phyloP scores from a whole-genome alignment of 2,797 vertebrate genomes.

The Arnoldichthys spilopterus region DNA sequence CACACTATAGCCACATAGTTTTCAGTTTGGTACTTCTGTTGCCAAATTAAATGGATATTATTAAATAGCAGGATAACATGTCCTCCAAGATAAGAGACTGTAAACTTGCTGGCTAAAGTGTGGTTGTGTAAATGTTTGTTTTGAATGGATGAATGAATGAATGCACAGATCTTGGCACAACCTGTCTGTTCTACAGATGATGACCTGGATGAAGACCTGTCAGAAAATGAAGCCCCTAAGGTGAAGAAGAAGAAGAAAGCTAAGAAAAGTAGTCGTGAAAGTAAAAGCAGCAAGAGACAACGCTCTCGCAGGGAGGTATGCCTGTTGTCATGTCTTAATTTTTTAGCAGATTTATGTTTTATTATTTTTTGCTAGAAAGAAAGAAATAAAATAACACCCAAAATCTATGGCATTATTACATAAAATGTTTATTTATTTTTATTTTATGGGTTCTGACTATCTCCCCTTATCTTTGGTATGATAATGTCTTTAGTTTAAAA shows the following conservation, averaged over 20 bases:
- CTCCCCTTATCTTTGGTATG: no score
- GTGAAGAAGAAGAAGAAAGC: conserved; percentile 99
- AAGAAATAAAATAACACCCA: no score
- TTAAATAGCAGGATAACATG: no score
- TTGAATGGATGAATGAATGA: background rate
- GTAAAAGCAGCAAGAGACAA: conserved; percentile 92
- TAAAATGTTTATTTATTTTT: no score
- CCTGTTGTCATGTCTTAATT: conserved; percentile 2
- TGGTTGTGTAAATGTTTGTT: background rate
- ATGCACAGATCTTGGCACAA: background rate
- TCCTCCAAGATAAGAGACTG: background rate
- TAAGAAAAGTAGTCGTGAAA: conserved; percentile 90
- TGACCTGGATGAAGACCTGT: conserved; percentile 91
- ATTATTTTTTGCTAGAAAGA: background rate
- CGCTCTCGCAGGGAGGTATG: conserved; percentile 93
- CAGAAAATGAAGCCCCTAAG: conserved; percentile 91
- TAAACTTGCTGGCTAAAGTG: background rate
- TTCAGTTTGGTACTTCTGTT: no score
- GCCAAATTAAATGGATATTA: background rate
- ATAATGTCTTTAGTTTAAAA: background rate
- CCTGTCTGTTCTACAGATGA: conserved; percentile 77
- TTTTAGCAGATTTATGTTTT: background rate
- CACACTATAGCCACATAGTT: no score
- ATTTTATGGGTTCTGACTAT: no score
- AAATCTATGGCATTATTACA: no score